Base-by-base conservation (phyloP, 2,888 invertebrate species). In the Spilarctia lutea region DNA sequence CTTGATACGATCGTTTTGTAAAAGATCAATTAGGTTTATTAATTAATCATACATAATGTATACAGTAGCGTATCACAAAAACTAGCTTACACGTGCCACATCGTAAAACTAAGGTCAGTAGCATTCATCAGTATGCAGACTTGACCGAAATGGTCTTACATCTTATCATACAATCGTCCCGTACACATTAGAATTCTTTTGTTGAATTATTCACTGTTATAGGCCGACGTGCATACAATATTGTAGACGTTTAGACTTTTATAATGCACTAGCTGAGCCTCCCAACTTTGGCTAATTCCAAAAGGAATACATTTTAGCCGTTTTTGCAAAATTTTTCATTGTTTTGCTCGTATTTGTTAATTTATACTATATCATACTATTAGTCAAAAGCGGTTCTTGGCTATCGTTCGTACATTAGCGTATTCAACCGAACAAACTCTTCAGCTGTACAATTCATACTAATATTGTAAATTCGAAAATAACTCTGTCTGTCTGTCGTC, bases 101-200 rank as follows among this genome's bases (percentile, higher is more conserved):
- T 65, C 65, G 68, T 42, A 69, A 52, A 67, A 48, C 18, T n/a
- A 30, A 70, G 74, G 71, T 74, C 71, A 74, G 69, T 73, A 68
- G 52, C 73, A 65, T 16, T 39, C 65, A 56, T 74, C 65, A 66
- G 70, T 74, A 74, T 74, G 70, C 73, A 69, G 65, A 69, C 68
- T 65, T 35, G 35, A 13, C 56, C 33, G 24, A 35, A 68, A 52
- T 30, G 30, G 20, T 56, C 56, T 56, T 33, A 6, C 24, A n/a
- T 69, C 16, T 52, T 52, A 48, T 48, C 48, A 69, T 33, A 56
- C 56, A 16, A 33, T 33, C n/a, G 45, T 8, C 20, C 56, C 30
- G 24, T 42, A 24, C 65, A 33, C 71, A 71, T 71, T 71, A 72
- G 1, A 65, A 72, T 72, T 72, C 71, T 35, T 35, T 18, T 65